These are phyloP conservation scores for Endomychus coccineus DNA, from an alignment of 2,888 invertebrate genomes.

Conservation along the genomic window DNA sequence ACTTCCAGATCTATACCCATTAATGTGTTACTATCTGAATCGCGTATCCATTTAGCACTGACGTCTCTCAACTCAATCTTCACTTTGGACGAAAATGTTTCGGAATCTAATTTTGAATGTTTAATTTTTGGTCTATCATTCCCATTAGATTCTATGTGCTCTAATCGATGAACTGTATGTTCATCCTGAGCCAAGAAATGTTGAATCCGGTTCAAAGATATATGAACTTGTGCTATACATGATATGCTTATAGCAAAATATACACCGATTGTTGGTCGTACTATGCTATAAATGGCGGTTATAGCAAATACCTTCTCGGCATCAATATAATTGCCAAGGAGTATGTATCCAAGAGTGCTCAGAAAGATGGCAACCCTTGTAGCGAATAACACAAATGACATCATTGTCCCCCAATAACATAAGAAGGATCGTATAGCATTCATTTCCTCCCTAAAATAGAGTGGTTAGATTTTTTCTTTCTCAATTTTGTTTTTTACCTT, in stretches of 20 bases:
- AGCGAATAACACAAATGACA: conserved; percentile 76
- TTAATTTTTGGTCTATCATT: conserved; percentile 33
- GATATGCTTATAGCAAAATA: conserved; percentile 80
- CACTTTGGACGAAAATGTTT: conserved; percentile 43
- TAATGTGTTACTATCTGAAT: conserved; percentile 39
- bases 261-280: conserved; percentile 79
- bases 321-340: conserved; percentile 60
- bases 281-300: conserved; percentile 78
- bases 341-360: conserved; percentile 65
- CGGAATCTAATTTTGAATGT: conserved; percentile 51
- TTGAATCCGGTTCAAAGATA: conserved; percentile 62
- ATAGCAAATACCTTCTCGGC: conserved; percentile 78
- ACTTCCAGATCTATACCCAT: conserved; percentile 57
- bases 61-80: conserved; percentile 56
- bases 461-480: too few species aligned
- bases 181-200: conserved; percentile 47
- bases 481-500: conserved; percentile 43
- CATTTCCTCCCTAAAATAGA: conserved; percentile 58
- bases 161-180: too few species aligned
- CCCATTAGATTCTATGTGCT: too few species aligned
- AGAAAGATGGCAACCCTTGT: conserved; percentile 76
- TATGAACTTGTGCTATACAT: conserved; percentile 65
- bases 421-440: conserved; percentile 64
- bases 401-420: conserved; percentile 68
- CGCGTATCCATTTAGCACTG: conserved; percentile 57